Evolutionary conservation across 2,113 vertebrate genomes (phyloP).

Genomic region (Labrus mixtus): DNA sequence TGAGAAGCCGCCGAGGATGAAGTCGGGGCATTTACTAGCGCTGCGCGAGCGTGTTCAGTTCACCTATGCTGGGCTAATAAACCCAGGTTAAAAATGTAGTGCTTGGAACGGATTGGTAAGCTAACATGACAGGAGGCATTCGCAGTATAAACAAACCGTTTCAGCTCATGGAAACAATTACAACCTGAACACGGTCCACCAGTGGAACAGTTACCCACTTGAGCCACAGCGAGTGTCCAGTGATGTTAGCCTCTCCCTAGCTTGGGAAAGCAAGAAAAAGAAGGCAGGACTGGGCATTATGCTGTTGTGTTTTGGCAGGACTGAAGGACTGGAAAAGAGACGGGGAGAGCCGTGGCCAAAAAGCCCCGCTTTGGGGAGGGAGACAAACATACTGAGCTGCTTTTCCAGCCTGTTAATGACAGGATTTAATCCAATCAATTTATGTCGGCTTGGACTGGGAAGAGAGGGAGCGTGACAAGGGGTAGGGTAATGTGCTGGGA

Average conservation of each 20-base stretch:
- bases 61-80: constrained; percentile 53
- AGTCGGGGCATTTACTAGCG: constrained; percentile 44
- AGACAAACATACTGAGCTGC: constrained; percentile 83
- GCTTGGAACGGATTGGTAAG: constrained; percentile 53
- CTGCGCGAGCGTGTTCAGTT: constrained; percentile 37
- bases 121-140: constrained; percentile 59
- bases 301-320: constrained; percentile 78
- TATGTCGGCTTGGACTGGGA: constrained; percentile 81
- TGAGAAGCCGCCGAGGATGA: constrained; percentile 33
- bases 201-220: constrained; percentile 67
- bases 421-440: constrained; percentile 86
- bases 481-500: constrained; percentile 81
- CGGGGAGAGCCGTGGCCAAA: constrained; percentile 68
- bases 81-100: constrained; percentile 52
- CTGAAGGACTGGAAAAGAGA: constrained; percentile 75
- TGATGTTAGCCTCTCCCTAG: constrained; percentile 71
- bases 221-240: constrained; percentile 72
- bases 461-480: constrained; percentile 81
- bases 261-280: constrained; percentile 55
- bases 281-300: constrained; percentile 75
- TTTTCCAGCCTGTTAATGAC: constrained; percentile 85
- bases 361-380: constrained; percentile 75
- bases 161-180: constrained; percentile 60
- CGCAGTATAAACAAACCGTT: constrained; percentile 47
- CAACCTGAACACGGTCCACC: constrained; percentile 55